phyloP scores from a whole-genome alignment of 2,113 vertebrate species.

The Perognathus longimembris region DNA sequence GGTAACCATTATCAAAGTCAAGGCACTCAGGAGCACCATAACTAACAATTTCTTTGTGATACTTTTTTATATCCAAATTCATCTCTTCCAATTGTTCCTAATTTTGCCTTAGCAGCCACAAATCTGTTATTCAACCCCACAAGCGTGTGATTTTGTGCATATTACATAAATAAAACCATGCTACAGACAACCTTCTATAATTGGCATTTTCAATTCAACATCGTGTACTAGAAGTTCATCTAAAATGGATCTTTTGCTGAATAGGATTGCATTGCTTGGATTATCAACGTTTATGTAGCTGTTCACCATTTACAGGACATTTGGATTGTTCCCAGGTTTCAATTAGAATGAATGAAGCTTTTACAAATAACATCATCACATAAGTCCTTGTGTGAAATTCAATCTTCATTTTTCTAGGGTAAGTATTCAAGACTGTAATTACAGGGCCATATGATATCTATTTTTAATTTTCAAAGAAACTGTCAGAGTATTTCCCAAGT shows the following conservation, averaged over 20 bases:
- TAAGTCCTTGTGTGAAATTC: neutral
- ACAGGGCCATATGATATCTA: neutral
- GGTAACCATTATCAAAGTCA: neutral
- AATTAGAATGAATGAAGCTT: neutral
- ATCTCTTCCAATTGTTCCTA: neutral
- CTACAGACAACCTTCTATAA: neutral
- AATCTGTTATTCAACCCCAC: neutral
- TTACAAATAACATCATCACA: neutral
- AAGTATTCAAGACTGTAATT: neutral
- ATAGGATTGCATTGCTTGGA: neutral
- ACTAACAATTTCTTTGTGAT: neutral
- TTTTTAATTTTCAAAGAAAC: neutral
- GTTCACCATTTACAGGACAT: neutral
- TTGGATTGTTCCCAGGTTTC: neutral
- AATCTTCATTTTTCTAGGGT: neutral
- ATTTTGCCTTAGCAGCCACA: neutral
- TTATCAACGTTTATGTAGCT: neutral
- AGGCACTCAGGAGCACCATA: neutral
- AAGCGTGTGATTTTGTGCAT: neutral
- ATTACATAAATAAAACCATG: neutral
- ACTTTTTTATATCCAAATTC: neutral
- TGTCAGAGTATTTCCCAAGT: neutral
- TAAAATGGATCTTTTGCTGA: neutral
- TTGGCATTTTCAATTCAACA: neutral
- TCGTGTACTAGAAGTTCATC: neutral